Conservation (phyloP, 2,797 vertebrate species). For the Caiman crocodilus region DNA sequence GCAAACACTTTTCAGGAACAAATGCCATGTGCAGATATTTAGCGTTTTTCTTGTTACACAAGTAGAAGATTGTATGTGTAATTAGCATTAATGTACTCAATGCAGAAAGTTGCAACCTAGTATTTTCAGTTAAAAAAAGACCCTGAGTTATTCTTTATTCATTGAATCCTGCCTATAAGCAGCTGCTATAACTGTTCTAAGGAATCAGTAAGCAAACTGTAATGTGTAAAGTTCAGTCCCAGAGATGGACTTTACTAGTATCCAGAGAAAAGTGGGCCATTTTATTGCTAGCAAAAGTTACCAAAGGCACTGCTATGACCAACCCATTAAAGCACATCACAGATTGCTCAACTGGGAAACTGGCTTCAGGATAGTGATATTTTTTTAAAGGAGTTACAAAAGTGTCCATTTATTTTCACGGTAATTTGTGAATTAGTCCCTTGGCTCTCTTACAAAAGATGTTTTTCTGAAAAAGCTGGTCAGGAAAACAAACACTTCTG, state of each 20-base stretch:
- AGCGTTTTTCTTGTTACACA: background rate
- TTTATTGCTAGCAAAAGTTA: constrained; percentile 36
- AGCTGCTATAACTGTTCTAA: background rate
- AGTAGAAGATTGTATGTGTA: background rate
- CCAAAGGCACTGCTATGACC: constrained; percentile 29
- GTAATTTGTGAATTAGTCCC: background rate
- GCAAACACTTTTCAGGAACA: no score
- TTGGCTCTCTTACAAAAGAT: background rate
- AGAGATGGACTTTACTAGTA: background rate
- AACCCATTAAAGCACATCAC: background rate
- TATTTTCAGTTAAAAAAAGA: background rate
- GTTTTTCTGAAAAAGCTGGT: background rate
- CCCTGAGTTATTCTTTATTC: background rate
- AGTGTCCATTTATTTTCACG: background rate
- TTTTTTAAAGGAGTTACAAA: constrained; percentile 27
- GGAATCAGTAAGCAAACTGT: background rate
- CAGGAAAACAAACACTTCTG: fast-evolving
- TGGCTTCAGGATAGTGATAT: constrained; percentile 36
- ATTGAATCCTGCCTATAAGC: background rate
- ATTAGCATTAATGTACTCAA: background rate
- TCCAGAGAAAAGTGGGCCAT: constrained; percentile 22
- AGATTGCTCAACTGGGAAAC: constrained; percentile 54
- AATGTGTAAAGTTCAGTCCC: background rate
- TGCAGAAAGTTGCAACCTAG: background rate
- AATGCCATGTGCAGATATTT: background rate